Evolutionary conservation across 1,140 invertebrate genomes (phyloP), one percentile per base, ranked within the genome.

Genomic region (Sitodiplosis mosellana): DNA sequence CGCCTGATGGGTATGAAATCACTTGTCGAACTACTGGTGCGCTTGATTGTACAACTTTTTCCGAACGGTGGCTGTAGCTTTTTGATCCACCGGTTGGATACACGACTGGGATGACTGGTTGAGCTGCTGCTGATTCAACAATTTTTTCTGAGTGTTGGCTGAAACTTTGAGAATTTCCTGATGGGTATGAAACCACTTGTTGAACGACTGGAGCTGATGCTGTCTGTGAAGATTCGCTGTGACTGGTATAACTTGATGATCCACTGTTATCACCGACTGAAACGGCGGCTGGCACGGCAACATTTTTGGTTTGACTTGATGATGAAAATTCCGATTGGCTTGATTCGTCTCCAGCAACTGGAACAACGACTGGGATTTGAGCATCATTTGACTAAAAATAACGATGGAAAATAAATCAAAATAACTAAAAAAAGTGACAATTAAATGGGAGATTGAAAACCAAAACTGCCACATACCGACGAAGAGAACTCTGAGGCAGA

Each of bases 81-180:
- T 59, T 52, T 6, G 56, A 56, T 18, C 54, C 57, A 38, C 54
- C 54, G 12, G 49, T 41, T 20, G 58, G 55, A n/a, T 33, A 33
- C 10, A 41, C 2, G 34, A 50, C 33, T 1, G 55, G 38, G 15
- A 52, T 54, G 54, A 43, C 38, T n/a, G n/a, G n/a, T n/a, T n/a
- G n/a, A n/a, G n/a, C n/a, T n/a, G n/a, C n/a, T 8, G 38, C 38
- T 41, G 11, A 17, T 41, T 7, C 7, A n/a, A n/a, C 7, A n/a
- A 7, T 6, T 44, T 18, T n/a, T n/a, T n/a, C n/a, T n/a, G n/a
- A 7, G 10, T 21, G 10, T 20, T 20, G 20, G 19, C 12, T 44
- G 19, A 7, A 19, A 15, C 10, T 20, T 44, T 44, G 10, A 3
- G 42, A 44, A 21, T 20, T 21, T 20, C 42, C 42, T 19, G 38